Conservation (phyloP, 2,797 vertebrate genomes). For the Tinamus major region DNA sequence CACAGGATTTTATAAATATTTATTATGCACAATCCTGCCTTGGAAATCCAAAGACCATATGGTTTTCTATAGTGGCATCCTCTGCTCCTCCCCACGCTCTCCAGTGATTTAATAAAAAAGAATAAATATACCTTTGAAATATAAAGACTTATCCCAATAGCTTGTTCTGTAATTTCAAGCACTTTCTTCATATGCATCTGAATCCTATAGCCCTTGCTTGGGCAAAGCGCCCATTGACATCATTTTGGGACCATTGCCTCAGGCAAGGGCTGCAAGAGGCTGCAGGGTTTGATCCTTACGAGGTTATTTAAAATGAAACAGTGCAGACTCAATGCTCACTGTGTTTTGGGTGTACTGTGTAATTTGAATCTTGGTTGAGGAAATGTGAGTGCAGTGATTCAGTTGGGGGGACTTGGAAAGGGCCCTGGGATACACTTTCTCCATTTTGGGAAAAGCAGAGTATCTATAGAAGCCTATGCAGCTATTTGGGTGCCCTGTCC, state of each 20-base stretch:
- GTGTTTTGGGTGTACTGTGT: neutral
- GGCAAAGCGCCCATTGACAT: neutral
- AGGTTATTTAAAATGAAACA: neutral
- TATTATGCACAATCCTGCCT: slow-evolving; percentile 14
- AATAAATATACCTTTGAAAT: slow-evolving; percentile 32
- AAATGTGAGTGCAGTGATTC: neutral
- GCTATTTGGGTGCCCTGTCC: neutral
- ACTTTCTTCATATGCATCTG: neutral
- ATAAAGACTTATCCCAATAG: neutral
- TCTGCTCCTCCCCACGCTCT: neutral
- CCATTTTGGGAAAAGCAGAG: neutral
- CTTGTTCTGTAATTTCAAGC: neutral
- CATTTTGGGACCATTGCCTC: neutral
- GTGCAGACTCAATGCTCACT: neutral
- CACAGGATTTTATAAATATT: slow-evolving; percentile 48
- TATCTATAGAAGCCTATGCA: neutral
- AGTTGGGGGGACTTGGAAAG: fast-evolving
- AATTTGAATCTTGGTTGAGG: neutral
- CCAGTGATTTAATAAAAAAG: neutral
- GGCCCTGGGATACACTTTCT: neutral
- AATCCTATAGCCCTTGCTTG: neutral
- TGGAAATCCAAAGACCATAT: slow-evolving; percentile 24
- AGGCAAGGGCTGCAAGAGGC: neutral
- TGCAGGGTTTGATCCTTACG: neutral
- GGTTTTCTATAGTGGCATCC: slow-evolving; percentile 32